Evolutionary conservation across 2,113 vertebrate species (phyloP), one percentile per base, ranked within the genome.

Genomic region (Malurus melanocephalus): DNA sequence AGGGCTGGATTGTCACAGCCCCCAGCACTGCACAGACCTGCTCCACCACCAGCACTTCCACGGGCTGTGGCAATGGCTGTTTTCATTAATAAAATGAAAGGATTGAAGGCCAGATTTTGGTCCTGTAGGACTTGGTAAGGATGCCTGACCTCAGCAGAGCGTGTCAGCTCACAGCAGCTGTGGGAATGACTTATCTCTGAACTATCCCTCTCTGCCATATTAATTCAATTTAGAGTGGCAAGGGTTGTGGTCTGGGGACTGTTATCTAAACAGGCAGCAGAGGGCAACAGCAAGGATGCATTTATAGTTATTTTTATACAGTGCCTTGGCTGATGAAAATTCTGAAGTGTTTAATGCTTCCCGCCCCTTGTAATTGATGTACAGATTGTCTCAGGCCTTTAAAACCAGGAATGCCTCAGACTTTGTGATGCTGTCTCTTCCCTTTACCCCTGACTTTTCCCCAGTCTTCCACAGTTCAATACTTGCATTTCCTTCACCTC

Each of bases 161-260:
- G 0, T 3, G 1, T 40, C 57, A 81, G 0, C 43, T 57, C 57
- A 14, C 38, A 62, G 57, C 33, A 61, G 67, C 30, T 27, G 61
- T 48, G 27, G 51, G 30, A 33, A 65, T 3, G 4, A 40, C 45
- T 55, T 74, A 2, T 3, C 14, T 80, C 43, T 71, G 32, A 6
- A 21, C 46, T 56, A 55, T 27, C 0, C 1, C 49, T 79, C 49
- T 64, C 51, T 56, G 46, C 27, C 0, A 0, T 35, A 56, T 66
- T 61, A 43, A 57, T 46, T 60, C 40, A 46, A 19, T 77, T 52
- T 71, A 46, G 35, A 65, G n/a, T 13, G 35, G 68, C 38, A 60
- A 71, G 7, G 67, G 16, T 52, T 79, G 42, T 60, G 60, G 23
- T 80, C 61, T 61, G 73, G 64, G 69, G 38, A 13, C 60, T 33